Percentiles rank a stretch among this genome's conserved stretches.
These are phyloP conservation scores for Pogonomyrmex californicus DNA, from an alignment of 1,140 invertebrate genomes.

Conservation along the genomic window DNA sequence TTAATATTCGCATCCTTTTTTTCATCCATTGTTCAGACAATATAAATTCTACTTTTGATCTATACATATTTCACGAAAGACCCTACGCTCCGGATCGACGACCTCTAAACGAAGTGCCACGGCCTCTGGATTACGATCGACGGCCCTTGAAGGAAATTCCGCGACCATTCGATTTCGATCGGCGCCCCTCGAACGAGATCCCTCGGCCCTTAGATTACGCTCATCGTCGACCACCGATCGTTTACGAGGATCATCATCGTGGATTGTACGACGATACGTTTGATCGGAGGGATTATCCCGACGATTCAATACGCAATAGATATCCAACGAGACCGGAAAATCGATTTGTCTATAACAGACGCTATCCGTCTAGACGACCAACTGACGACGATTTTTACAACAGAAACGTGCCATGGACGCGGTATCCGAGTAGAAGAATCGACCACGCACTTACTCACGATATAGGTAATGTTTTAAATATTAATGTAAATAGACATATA, in stretches of 20 bases:
- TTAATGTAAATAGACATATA: too few relatives aligned
- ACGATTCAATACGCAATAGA: neutral
- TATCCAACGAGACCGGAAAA: conserved; percentile 41
- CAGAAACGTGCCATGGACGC: conserved; percentile 40
- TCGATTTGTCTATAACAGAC: conserved; percentile 23
- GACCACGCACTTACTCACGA: conserved; percentile 58
- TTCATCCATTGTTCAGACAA: neutral
- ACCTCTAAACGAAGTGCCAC: conserved; percentile 38
- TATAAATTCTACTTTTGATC: conserved; percentile 11
- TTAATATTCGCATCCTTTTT: neutral
- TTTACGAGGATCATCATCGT: conserved; percentile 20
- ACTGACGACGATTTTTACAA: conserved; percentile 33
- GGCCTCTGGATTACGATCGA: conserved; percentile 59
- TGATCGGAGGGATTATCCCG: conserved; percentile 19
- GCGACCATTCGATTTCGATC: conserved; percentile 46
- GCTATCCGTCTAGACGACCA: conserved; percentile 38
- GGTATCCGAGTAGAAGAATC: conserved; percentile 69
- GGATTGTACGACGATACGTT: conserved; percentile 1
- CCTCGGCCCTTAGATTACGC: conserved; percentile 35
- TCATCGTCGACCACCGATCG: conserved; percentile 13
- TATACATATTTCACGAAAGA: conserved; percentile 28
- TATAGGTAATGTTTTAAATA: conserved; percentile 62
- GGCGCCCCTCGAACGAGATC: conserved; percentile 54
- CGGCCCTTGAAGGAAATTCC: conserved; percentile 42
- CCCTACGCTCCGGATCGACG: conserved; percentile 54